phyloP scores from a whole-genome alignment of 2,797 vertebrate species.

The Apodemus agrarius region DNA sequence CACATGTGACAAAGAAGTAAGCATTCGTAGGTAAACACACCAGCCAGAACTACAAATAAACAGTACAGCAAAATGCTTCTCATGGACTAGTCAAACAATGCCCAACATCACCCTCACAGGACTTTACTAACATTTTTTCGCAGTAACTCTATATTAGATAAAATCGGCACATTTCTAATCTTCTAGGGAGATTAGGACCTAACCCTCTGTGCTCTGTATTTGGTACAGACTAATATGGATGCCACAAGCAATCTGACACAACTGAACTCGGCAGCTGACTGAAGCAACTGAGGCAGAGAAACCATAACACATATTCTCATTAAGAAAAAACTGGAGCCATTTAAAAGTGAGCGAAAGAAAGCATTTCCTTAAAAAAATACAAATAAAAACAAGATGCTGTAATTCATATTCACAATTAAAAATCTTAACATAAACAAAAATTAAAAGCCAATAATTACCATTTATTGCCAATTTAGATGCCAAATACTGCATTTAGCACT shows the following conservation, averaged over 20 bases:
- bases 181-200: neutral
- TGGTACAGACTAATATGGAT: conserved; percentile 79
- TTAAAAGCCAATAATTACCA: conserved; percentile 59
- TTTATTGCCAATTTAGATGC: conserved; percentile 48
- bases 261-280: neutral
- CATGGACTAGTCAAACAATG: conserved; percentile 29
- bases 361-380: conserved; percentile 64
- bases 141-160: conserved; percentile 30
- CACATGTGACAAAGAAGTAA: conserved; percentile 84
- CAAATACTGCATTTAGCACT: conserved; percentile 12
- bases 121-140: conserved; percentile 2
- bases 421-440: conserved; percentile 55
- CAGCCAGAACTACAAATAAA: conserved; percentile 79
- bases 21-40: conserved; percentile 82
- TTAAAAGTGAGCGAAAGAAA: conserved; percentile 57
- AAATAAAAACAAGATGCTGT: conserved; percentile 38
- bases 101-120: neutral
- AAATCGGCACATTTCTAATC: conserved; percentile 31
- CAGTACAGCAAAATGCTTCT: conserved; percentile 52
- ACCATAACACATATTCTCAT: conserved; percentile 32
- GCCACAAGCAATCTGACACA: conserved; percentile 60
- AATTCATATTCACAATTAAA: conserved; percentile 54
- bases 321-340: neutral
- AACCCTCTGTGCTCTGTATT: conserved; percentile 47
- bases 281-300: conserved; percentile 23